Base-by-base conservation (phyloP, 2,113 vertebrate species). In the Platanista minor region DNA sequence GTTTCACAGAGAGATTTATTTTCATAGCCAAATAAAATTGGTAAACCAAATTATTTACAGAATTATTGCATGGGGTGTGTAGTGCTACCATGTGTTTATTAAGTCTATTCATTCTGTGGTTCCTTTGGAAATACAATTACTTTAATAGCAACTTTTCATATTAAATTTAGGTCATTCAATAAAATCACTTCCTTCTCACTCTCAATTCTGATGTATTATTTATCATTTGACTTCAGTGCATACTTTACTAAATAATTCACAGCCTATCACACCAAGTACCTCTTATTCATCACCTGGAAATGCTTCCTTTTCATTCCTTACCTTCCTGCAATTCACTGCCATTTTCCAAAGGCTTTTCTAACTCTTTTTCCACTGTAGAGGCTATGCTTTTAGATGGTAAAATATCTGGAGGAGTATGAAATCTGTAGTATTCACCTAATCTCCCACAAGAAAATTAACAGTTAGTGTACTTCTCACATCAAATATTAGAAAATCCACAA, bases 351-450 rank as follows among this genome's bases (percentile, higher is more conserved):
- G 97, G 64, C 31, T 98, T 98, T 96, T 91, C 84, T 25, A 96
- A 67, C n/a, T 98, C 94, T 13, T 98, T 98, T 85, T 98, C 91
- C 49, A 15, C 59, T 1, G 46, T 20, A 23, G 95, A 87, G 82
- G 91, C 27, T 39, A 67, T 2, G 23, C 27, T 66, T 96, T 97
- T 97, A 49, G 91, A 61, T 71, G 97, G 61, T 87, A 95, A 74
- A 1, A 52, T 71, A 74, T 98, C 78, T 7, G 92, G 88, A 95
- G 94, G 94, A 39, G 80, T 69, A 83, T 97, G 98, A 96, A 98
- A 98, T 97, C 97, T 94, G 6, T 99, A 99, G 97, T 98, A 98
- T 96, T 99, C 98, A 95, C 99, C 98, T 99, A 97, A 90, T 95
- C 18, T 52, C 1, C 95, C 97, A 78, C 1, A 57, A 97, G 72